Conservation (phyloP, 2,797 vertebrate species). For the Onychomys leucogaster region DNA sequence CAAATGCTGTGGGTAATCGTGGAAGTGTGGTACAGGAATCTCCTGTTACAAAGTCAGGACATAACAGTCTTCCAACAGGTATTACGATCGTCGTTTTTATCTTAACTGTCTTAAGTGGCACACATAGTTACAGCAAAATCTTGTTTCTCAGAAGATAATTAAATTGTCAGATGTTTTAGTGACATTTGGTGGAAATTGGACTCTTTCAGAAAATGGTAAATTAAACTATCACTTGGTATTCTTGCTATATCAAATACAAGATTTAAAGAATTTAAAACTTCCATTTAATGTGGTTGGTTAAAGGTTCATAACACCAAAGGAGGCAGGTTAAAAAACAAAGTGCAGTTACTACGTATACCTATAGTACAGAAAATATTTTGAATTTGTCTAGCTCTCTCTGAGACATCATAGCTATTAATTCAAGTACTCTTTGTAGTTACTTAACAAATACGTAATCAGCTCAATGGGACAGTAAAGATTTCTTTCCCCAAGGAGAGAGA, state of each 20-base stretch:
- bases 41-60: conserved; percentile 92
- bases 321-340: background rate
- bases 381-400: background rate
- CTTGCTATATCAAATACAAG: background rate
- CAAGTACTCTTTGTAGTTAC: background rate
- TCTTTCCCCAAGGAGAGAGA: background rate
- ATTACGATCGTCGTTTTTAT: conserved; percentile 57
- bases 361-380: background rate
- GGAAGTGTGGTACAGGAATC: conserved; percentile 93
- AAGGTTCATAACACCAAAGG: conserved; percentile 33
- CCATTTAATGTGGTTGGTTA: conserved; percentile 9
- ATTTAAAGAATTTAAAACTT: conserved; percentile 12
- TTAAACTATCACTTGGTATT: background rate
- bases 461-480: background rate
- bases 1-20: conserved; percentile 96
- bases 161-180: background rate
- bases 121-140: background rate
- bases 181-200: background rate
- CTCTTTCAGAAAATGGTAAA: background rate
- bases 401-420: background rate
- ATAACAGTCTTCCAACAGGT: conserved; percentile 97
- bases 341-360: background rate
- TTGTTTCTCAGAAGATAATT: background rate
- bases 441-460: conserved; percentile 11
- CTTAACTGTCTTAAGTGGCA: background rate